Evolutionary conservation across 2,113 vertebrate species (phyloP), one percentile per base, ranked within the genome.

Genomic region (Nematolebias whitei): DNA sequence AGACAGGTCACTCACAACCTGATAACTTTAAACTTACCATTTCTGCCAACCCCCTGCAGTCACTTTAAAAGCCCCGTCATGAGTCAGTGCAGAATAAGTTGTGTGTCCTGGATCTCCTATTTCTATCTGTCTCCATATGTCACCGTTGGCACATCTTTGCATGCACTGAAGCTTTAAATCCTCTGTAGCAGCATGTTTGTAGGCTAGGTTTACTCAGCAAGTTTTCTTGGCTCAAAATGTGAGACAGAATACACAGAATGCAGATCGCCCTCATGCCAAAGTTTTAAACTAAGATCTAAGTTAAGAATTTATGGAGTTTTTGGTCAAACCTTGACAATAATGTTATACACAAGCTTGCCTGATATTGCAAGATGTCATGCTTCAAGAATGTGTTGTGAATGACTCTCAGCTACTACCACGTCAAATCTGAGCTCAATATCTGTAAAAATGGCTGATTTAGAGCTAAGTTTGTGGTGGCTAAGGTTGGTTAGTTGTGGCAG

Each of bases 81-180:
- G 44, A 76, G n/a, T 20, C 43, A 39, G 23, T 47, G 41, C 19
- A 40, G 12, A 58, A 41, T 43, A 44, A 50, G 58, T 32, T 47
- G n/a, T 23, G 57, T 57, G 29, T 24, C 32, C 38, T 16, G 14
- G 44, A 22, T 26, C 35, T 26, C 60, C 72, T 68, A 39, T 75
- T 81, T 79, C 72, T 12, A 63, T 68, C 63, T 38, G 62, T 20
- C 1, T 18, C 77, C 77, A 80, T 76, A 77, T 83, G 43, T 40
- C 51, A 16, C 71, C 67, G 57, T 79, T 77, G 68, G 72, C 75
- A 74, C 12, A 78, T 82, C 48, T 55, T 50, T 23, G 43, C 47
- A 57, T 43, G 16, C 52, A 49, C 48, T 48, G 8, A 57, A 54
- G 59, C 57, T 76, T 79, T 76, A 70, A 76, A 76, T 64, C 59